A percentile compares a stretch with the other conserved stretches of the same genome.
phyloP scores from a whole-genome alignment of 1,140 invertebrate species.

The Metaphire vulgaris region DNA sequence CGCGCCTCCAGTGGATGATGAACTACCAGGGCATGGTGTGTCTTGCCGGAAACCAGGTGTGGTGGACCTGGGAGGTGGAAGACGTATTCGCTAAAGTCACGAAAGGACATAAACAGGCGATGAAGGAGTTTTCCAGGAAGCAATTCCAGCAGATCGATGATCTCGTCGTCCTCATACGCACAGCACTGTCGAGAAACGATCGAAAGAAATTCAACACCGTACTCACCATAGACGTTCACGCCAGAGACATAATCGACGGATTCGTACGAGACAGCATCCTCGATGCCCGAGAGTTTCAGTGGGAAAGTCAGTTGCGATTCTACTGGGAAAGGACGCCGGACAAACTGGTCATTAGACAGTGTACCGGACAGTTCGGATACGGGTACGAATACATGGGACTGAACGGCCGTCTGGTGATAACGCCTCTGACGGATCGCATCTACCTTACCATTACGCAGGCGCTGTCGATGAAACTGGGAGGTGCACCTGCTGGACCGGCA shows the following conservation, averaged over 20 bases:
- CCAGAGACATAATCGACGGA: constrained; percentile 75
- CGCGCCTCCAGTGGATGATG: constrained; percentile 73
- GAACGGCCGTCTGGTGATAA: constrained; percentile 82
- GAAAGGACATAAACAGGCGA: constrained; percentile 69
- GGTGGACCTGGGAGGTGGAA: constrained; percentile 90
- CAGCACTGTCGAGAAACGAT: constrained; percentile 68
- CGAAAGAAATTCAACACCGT: constrained; percentile 78
- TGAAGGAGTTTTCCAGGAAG: constrained; percentile 77
- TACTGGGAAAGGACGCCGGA: constrained; percentile 79
- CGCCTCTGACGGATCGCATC: constrained; percentile 80
- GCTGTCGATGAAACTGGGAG: constrained; percentile 72
- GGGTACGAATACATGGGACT: constrained; percentile 94
- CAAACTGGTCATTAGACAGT: constrained; percentile 73
- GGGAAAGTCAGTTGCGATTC: constrained; percentile 84
- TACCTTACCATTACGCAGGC: constrained; percentile 77
- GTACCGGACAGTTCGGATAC: constrained; percentile 76
- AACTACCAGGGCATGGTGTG: constrained; percentile 82
- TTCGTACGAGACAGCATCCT: constrained; percentile 78
- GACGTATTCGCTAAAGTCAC: constrained; percentile 69
- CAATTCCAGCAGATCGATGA: constrained; percentile 74
- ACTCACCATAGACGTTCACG: constrained; percentile 81
- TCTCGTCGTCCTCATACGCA: constrained; percentile 64
- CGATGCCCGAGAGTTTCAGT: constrained; percentile 75
- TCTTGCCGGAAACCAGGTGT: constrained; percentile 75
- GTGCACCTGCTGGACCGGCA: constrained; percentile 64